phyloP scores from a whole-genome alignment of 2,113 vertebrate genomes.

The Malurus alboscapulatus region DNA sequence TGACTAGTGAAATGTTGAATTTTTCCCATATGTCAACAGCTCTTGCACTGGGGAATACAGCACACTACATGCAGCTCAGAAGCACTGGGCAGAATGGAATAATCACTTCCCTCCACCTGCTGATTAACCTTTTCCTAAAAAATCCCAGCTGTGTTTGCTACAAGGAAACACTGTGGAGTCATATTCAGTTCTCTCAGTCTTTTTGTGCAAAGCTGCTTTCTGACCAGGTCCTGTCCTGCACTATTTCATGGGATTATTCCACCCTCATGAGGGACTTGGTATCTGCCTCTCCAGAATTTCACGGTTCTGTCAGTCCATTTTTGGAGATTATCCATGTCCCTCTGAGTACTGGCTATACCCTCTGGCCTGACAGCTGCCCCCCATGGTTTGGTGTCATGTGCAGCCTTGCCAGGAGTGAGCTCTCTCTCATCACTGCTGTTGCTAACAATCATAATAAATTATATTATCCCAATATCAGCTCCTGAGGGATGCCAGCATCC shows the following conservation, averaged over 20 bases:
- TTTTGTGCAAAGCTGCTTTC: not conserved
- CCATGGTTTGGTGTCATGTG: not conserved
- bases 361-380: not conserved
- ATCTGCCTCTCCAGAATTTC: not conserved
- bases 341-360: not conserved
- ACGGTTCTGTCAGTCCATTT: not conserved
- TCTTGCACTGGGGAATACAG: not conserved
- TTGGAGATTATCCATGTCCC: not conserved
- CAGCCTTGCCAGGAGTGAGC: not conserved
- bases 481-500: not conserved
- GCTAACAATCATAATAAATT: not conserved
- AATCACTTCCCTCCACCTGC: not conserved
- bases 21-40: not conserved
- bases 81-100: not conserved
- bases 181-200: not conserved
- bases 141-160: not conserved
- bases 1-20: not conserved
- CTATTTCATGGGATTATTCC: not conserved
- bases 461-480: not conserved
- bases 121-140: not conserved
- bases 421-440: not conserved
- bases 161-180: not conserved
- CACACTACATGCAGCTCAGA: not conserved
- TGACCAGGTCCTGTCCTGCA: not conserved
- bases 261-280: rapidly evolving